Conservation (phyloP, 2,888 invertebrate genomes). For the Leptopterna dolabrata region DNA sequence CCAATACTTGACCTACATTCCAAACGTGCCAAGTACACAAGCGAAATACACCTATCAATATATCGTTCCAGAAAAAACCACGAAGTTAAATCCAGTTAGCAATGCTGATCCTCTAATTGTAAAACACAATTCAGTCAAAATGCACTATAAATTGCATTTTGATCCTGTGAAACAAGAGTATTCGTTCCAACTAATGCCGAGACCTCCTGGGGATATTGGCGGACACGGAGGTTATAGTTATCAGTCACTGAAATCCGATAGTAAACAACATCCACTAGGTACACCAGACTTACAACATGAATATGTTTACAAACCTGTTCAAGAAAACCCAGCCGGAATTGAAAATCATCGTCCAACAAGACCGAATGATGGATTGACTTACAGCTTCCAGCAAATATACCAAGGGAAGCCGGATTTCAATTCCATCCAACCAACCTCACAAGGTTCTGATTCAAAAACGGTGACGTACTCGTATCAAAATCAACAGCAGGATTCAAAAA, state of each 20-base stretch:
- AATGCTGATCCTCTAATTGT: conserved; percentile 12
- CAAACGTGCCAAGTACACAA: not conserved
- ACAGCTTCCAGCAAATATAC: not conserved
- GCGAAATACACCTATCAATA: conserved; percentile 1
- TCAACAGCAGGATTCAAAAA: not conserved
- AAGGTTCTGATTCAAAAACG: not conserved
- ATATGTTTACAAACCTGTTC: not conserved
- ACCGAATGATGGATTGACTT: not conserved
- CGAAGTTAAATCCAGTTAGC: not conserved
- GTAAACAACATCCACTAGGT: not conserved
- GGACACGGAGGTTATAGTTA: not conserved
- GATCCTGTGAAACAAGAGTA: conserved; percentile 43
- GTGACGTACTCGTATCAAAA: conserved; percentile 5
- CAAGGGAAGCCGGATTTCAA: not conserved
- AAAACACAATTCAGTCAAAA: conserved; percentile 33
- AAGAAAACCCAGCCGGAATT: not conserved
- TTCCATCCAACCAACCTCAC: not conserved
- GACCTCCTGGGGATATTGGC: not conserved
- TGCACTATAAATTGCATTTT: conserved; percentile 46
- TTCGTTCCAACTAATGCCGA: conserved; percentile 20
- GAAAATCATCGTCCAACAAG: not conserved
- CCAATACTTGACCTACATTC: conserved; percentile 38
- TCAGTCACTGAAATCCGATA: not conserved
- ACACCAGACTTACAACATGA: not conserved
- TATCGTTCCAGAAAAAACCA: conserved; percentile 12